Evolutionary conservation across 1,140 invertebrate species (phyloP).

Genomic region (Penaeus indicus): DNA sequence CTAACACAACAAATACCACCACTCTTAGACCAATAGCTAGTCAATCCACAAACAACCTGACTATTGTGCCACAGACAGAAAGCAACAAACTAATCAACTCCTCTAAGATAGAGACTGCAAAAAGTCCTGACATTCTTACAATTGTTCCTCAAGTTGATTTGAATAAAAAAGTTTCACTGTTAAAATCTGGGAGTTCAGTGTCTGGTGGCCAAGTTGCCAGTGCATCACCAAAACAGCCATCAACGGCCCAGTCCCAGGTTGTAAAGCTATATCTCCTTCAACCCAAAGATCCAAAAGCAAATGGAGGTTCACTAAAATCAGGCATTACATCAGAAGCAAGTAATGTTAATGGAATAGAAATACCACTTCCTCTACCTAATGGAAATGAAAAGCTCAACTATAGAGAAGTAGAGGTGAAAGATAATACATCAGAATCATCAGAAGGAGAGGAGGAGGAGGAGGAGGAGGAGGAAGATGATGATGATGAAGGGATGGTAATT

Average conservation of each 20-base stretch:
- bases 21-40: constrained; percentile 44
- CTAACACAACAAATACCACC: constrained; percentile 55
- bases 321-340: constrained; percentile 38
- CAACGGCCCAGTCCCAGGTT: constrained; percentile 53
- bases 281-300: constrained; percentile 44
- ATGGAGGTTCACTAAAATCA: constrained; percentile 11
- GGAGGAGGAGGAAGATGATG: constrained; percentile 39
- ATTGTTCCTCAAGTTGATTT: constrained; percentile 65
- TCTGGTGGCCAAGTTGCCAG: constrained; percentile 19
- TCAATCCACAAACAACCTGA: constrained; percentile 47
- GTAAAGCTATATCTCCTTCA: constrained; percentile 62
- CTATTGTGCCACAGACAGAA: constrained; percentile 64
- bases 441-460: constrained; percentile 26
- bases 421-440: neutral
- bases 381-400: constrained; percentile 24
- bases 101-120: constrained; percentile 25
- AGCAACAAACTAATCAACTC: constrained; percentile 20
- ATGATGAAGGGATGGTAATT: constrained; percentile 64
- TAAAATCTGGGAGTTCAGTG: constrained; percentile 37
- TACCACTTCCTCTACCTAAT: constrained; percentile 35
- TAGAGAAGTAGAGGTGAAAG: constrained; percentile 21
- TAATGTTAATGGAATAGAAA: constrained; percentile 49
- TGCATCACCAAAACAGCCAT: neutral
- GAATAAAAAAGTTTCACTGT: constrained; percentile 47
- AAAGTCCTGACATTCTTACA: constrained; percentile 64